Evolutionary conservation across 2,113 vertebrate species (phyloP).

Genomic region (Nipponia nippon): DNA sequence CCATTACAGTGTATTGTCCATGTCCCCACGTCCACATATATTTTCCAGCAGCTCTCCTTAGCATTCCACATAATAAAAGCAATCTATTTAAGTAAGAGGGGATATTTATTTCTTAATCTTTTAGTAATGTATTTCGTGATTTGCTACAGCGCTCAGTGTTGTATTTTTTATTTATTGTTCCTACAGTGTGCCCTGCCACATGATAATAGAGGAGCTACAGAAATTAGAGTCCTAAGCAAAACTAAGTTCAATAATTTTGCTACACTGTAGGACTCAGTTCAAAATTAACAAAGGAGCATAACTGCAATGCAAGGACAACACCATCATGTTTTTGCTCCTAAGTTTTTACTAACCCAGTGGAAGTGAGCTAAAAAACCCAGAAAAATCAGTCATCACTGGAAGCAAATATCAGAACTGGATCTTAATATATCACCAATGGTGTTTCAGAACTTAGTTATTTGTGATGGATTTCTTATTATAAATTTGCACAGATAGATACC

Average conservation of each 20-base stretch:
- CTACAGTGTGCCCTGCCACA: background rate
- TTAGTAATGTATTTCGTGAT: conserved; percentile 78
- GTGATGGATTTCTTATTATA: background rate
- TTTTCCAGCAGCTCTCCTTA: conserved; percentile 62
- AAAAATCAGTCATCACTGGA: background rate
- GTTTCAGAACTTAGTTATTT: conserved; percentile 16
- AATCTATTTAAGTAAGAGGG: conserved; percentile 74
- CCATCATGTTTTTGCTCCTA: background rate
- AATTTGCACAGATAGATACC: background rate
- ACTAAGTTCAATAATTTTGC: background rate
- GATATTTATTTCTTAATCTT: conserved; percentile 78
- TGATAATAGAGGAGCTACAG: background rate
- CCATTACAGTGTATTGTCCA: conserved; percentile 31
- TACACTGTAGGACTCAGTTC: background rate
- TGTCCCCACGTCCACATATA: conserved; percentile 53
- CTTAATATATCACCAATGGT: background rate
- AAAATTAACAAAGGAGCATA: background rate
- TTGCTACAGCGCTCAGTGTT: conserved; percentile 57
- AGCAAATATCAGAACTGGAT: background rate
- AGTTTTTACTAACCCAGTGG: background rate
- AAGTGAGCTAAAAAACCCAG: background rate
- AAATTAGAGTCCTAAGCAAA: background rate
- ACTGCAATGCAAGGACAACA: background rate
- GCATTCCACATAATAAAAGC: conserved; percentile 70
- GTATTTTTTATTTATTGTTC: background rate